Conservation (phyloP, 2,113 vertebrate genomes). For the Tautogolabrus adspersus region DNA sequence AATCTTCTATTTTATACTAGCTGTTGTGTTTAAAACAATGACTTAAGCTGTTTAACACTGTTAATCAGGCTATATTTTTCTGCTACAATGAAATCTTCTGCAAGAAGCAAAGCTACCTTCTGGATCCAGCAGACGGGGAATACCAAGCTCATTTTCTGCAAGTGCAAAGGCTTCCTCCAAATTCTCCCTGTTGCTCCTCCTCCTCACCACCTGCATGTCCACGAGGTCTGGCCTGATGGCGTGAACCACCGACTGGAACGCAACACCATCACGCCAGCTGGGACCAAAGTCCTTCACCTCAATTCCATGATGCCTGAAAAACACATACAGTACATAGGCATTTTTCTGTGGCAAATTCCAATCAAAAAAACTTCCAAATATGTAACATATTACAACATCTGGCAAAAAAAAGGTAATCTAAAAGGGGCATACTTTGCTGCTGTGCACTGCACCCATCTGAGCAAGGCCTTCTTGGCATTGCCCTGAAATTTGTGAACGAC, state of each 20-base stretch:
- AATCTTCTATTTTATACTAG: neutral
- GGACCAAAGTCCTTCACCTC: slow-evolving; percentile 96
- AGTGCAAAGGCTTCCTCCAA: slow-evolving; percentile 93
- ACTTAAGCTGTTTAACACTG: neutral
- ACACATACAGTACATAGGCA: neutral
- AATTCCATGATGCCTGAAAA: slow-evolving; percentile 87
- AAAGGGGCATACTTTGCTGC: slow-evolving; percentile 88
- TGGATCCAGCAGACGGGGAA: slow-evolving; percentile 95
- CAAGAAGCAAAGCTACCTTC: slow-evolving; percentile 85
- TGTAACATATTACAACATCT: neutral
- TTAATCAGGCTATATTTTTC: neutral
- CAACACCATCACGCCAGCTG: slow-evolving; percentile 94
- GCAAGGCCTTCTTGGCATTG: slow-evolving; percentile 93
- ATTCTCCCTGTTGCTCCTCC: slow-evolving; percentile 90
- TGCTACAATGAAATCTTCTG: neutral
- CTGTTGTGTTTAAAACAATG: neutral
- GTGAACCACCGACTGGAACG: slow-evolving; percentile 94
- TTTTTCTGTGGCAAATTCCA: neutral
- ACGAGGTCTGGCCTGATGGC: slow-evolving; percentile 95
- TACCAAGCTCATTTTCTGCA: slow-evolving; percentile 93
- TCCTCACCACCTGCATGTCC: slow-evolving; percentile 90
- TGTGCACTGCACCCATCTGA: slow-evolving; percentile 94
- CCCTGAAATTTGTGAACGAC: slow-evolving; percentile 90
- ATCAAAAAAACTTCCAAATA: neutral
- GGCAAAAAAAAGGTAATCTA: neutral